These are phyloP conservation scores for Rhinophrynus dorsalis DNA, from an alignment of 2,797 vertebrate species.

Conservation along the genomic window DNA sequence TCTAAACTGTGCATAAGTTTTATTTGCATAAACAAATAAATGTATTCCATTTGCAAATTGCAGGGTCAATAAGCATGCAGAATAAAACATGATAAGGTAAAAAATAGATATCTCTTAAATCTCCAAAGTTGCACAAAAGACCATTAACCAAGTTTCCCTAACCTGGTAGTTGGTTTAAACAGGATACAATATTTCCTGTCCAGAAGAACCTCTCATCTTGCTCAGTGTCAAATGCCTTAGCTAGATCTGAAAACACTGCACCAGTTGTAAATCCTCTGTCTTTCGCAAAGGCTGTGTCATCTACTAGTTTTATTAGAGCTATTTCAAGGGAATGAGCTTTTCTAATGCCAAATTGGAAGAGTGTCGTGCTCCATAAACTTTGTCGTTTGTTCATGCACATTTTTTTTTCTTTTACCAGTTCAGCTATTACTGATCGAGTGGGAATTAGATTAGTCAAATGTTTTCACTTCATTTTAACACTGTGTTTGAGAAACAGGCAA, in stretches of 20 bases:
- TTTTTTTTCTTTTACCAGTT: slow-evolving; percentile 41
- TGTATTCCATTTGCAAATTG: slow-evolving; percentile 23
- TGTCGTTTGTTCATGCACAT: slow-evolving; percentile 46
- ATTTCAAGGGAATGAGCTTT: slow-evolving; percentile 50
- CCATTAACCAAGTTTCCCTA: slow-evolving; percentile 36
- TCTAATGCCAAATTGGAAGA: slow-evolving; percentile 51
- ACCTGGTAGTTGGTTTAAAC: slow-evolving; percentile 5
- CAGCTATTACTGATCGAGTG: slow-evolving; percentile 31
- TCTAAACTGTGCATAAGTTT: slow-evolving; percentile 8
- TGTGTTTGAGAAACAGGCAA: neutral
- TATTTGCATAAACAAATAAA: slow-evolving; percentile 40
- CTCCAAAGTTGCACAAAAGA: slow-evolving; percentile 4
- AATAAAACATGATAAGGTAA: neutral
- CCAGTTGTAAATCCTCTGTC: slow-evolving; percentile 46
- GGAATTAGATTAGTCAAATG: slow-evolving; percentile 44
- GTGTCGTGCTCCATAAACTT: slow-evolving; percentile 48
- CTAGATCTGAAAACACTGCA: slow-evolving; percentile 46
- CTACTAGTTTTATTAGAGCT: slow-evolving; percentile 49
- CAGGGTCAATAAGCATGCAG: slow-evolving; percentile 4
- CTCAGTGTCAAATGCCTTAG: slow-evolving; percentile 47
- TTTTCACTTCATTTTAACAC: slow-evolving; percentile 28
- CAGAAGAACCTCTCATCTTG: slow-evolving; percentile 38
- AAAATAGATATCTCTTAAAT: neutral
- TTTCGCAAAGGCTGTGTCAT: slow-evolving; percentile 42
- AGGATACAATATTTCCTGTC: slow-evolving; percentile 31